Base-by-base conservation (phyloP, 1,140 invertebrate species). In the Drosophila lacertosa region DNA sequence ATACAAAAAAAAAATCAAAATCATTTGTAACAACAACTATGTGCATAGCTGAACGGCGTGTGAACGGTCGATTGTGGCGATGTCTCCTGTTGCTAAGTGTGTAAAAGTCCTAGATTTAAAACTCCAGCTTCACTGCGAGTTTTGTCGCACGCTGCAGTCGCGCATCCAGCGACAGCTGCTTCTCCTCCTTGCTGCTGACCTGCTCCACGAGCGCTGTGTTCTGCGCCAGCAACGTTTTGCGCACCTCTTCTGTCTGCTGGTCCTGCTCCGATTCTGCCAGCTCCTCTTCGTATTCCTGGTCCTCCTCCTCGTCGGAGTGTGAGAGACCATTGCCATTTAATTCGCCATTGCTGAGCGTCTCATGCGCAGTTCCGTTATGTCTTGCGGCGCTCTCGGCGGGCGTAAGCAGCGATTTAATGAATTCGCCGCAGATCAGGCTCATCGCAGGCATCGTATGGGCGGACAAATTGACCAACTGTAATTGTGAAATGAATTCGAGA, bases 401-500 rank as follows among this genome's bases (percentile, higher is more conserved):
- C 54, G 64, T 76, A 10, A 92, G 70, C 20, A 93, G 60, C 20
- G 92, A 92, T 24, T 92, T 74, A 4, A 93, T 78, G 59, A 93
- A 93, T 42, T 92, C 90, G 50, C 89, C 88, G 65, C 92, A 93
- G 5, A 93, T 73, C 66, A 93, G 67, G 69, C 91, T 92, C 91
- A 93, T 92, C 3, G 92, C 92, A 13, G 92, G 92, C 78, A 93
- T 89, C 16, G 93, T 93, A 58, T 93, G 93, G 44, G 92, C 89
- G 26, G 93, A 91, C 59, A 92, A 90, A 29, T 91, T 91, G 35
- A 93, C 79, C 47, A 93, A 73, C 93, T 93, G 79, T 67, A 93
- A 92, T 58, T 69, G 44, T 59, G 51, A 81, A 57, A 58, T 35
- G 40, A 72, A 67, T 45, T 29, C 11, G 24, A 37, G 59, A 42